These are phyloP conservation scores for Ectropis grisescens DNA, from an alignment of 1,140 invertebrate species.

Conservation along the genomic window DNA sequence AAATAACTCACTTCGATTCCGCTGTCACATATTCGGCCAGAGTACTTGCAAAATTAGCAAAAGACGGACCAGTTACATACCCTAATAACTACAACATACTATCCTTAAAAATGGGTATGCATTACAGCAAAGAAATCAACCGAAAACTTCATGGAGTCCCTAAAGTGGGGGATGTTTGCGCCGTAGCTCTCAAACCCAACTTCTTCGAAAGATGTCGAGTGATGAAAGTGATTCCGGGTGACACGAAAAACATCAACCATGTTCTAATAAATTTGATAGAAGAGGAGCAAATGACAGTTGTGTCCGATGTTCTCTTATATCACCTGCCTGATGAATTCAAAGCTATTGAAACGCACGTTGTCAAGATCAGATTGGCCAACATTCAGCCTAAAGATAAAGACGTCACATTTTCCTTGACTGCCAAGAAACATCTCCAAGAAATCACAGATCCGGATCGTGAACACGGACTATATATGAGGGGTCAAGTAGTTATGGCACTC, in stretches of 20 bases:
- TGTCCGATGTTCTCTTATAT: constrained; percentile 37
- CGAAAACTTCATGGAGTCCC: constrained; percentile 35
- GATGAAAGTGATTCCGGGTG: constrained; percentile 31
- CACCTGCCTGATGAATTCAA: constrained; percentile 51
- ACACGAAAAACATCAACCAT: constrained; percentile 30
- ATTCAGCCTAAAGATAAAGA: constrained; percentile 53
- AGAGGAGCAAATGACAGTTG: constrained; percentile 36
- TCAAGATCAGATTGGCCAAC: constrained; percentile 42
- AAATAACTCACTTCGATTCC: constrained; percentile 44
- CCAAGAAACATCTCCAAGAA: constrained; percentile 27
- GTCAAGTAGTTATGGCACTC: constrained; percentile 31
- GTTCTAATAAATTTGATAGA: constrained; percentile 53
- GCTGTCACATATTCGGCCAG: constrained; percentile 39
- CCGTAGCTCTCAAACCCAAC: constrained; percentile 32
- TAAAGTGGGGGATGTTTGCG: constrained; percentile 50
- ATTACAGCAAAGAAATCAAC: constrained; percentile 40
- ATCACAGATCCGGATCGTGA: constrained; percentile 24
- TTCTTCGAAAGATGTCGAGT: constrained; percentile 50
- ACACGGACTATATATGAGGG: constrained; percentile 36
- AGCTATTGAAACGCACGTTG: constrained; percentile 30
- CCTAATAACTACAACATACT: constrained; percentile 36
- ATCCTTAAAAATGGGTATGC: constrained; percentile 47
- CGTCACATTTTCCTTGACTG: constrained; percentile 38
- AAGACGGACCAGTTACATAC: constrained; percentile 27
- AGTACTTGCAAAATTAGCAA: constrained; percentile 27